These are phyloP conservation scores for Dasypogon diadema DNA, from an alignment of 2,888 invertebrate genomes.

Conservation along the genomic window DNA sequence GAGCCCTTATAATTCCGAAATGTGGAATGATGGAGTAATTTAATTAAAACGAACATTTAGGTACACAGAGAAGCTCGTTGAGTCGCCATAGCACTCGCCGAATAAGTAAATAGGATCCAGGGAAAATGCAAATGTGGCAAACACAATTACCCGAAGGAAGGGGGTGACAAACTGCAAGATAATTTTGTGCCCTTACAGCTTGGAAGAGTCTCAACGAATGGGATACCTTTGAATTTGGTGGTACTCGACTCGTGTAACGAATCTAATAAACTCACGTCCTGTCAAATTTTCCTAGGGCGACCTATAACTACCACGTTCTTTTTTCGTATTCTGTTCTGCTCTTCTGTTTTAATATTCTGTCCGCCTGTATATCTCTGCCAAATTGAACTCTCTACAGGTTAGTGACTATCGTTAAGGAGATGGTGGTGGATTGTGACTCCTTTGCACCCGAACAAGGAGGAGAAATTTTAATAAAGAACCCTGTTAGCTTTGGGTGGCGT, in stretches of 20 bases:
- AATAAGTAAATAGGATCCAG: slow-evolving; percentile 19
- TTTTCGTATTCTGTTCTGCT: not conserved
- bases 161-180: slow-evolving; percentile 19
- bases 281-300: slow-evolving; percentile 14
- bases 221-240: not conserved
- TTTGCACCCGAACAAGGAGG: not conserved
- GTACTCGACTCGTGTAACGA: slow-evolving; percentile 36
- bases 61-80: slow-evolving; percentile 20
- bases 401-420: not conserved
- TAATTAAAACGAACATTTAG: slow-evolving; percentile 36
- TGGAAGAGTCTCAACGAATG: not conserved
- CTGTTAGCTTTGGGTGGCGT: not conserved
- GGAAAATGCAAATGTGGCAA: slow-evolving; percentile 39
- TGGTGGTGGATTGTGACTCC: too few relatives aligned
- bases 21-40: too few relatives aligned
- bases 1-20: too few relatives aligned
- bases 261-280: slow-evolving; percentile 43
- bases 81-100: slow-evolving; percentile 10
- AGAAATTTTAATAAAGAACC: slow-evolving; percentile 27
- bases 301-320: slow-evolving; percentile 7
- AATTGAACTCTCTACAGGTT: slow-evolving; percentile 29
- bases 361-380: not conserved
- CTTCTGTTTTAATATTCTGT: slow-evolving; percentile 11
- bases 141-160: not conserved
- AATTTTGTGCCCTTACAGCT: not conserved